These are phyloP conservation scores for Mercenaria mercenaria DNA, from an alignment of 1,140 invertebrate genomes.

Conservation along the genomic window DNA sequence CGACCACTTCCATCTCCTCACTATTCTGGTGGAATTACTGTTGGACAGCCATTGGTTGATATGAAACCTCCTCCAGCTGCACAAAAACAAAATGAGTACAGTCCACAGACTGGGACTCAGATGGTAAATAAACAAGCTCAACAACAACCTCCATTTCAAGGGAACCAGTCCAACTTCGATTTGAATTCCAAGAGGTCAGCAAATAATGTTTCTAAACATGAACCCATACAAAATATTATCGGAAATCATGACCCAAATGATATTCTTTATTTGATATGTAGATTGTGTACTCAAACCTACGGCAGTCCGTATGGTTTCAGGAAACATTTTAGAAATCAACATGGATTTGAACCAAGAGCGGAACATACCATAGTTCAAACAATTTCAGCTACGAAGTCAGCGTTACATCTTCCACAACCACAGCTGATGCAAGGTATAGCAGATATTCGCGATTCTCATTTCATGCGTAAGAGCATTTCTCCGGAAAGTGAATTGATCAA, in stretches of 20 bases:
- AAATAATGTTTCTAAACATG: slow-evolving; percentile 79
- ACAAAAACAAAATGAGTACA: slow-evolving; percentile 1
- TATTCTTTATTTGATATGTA: slow-evolving; percentile 83
- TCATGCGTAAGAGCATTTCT: background rate
- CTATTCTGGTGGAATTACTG: slow-evolving; percentile 47
- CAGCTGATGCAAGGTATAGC: slow-evolving; percentile 17
- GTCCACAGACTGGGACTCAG: background rate
- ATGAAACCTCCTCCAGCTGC: background rate
- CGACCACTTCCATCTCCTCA: slow-evolving; percentile 23
- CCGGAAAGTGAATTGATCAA: background rate
- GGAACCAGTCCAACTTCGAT: slow-evolving; percentile 15
- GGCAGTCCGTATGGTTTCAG: slow-evolving; percentile 84
- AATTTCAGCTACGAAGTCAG: slow-evolving; percentile 82
- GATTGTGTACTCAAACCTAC: slow-evolving; percentile 82
- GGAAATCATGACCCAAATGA: slow-evolving; percentile 80
- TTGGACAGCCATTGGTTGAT: slow-evolving; percentile 53
- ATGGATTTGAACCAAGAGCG: slow-evolving; percentile 83
- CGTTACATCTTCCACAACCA: slow-evolving; percentile 70
- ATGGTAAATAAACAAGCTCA: background rate
- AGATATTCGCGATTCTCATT: slow-evolving; percentile 17
- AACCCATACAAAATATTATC: slow-evolving; percentile 83
- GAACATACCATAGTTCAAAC: slow-evolving; percentile 83
- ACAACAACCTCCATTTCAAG: slow-evolving; percentile 4
- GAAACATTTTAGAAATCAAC: slow-evolving; percentile 83
- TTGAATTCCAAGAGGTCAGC: slow-evolving; percentile 23